Percentiles rank a stretch among this genome's conserved stretches.
Conservation (phyloP, 92 coral and sea anemone genomes). For the Zoanthus gigantus region DNA sequence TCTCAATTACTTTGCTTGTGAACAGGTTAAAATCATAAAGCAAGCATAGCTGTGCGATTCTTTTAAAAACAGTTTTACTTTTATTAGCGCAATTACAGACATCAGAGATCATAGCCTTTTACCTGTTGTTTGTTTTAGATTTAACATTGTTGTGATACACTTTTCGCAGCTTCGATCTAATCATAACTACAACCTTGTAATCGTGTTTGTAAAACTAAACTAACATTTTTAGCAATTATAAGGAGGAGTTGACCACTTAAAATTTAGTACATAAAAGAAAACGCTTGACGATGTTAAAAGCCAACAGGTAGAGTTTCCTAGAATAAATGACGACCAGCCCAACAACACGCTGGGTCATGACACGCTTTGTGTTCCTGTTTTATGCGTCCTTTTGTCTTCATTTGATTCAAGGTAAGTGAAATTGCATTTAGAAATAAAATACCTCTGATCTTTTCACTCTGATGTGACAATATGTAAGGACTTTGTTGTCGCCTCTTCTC, state of each 20-base stretch:
- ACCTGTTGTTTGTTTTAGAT: slow-evolving; percentile 23
- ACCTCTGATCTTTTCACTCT: slow-evolving; percentile 20
- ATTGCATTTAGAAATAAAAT: too few relatives aligned
- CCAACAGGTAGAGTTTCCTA: slow-evolving; percentile 31
- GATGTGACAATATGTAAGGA: neutral
- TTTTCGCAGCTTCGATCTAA: neutral
- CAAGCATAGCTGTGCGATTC: neutral
- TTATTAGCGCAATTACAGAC: neutral
- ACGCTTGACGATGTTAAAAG: slow-evolving; percentile 18
- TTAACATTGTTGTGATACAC: neutral
- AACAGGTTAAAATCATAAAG: neutral
- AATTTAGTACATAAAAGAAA: neutral
- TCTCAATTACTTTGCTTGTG: neutral
- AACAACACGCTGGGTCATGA: slow-evolving; percentile 19
- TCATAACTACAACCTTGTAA: neutral
- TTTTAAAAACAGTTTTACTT: neutral
- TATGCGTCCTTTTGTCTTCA: slow-evolving; percentile 6
- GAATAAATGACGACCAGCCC: slow-evolving; percentile 14
- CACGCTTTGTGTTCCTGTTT: slow-evolving; percentile 1
- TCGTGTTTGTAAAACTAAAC: neutral
- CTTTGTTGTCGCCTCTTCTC: neutral
- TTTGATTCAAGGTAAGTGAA: slow-evolving; percentile 35
- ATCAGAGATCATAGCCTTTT: neutral
- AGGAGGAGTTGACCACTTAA: neutral
- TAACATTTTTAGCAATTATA: neutral